Conservation (phyloP, 2,797 vertebrate genomes). For the Yasuhikotakia modesta region DNA sequence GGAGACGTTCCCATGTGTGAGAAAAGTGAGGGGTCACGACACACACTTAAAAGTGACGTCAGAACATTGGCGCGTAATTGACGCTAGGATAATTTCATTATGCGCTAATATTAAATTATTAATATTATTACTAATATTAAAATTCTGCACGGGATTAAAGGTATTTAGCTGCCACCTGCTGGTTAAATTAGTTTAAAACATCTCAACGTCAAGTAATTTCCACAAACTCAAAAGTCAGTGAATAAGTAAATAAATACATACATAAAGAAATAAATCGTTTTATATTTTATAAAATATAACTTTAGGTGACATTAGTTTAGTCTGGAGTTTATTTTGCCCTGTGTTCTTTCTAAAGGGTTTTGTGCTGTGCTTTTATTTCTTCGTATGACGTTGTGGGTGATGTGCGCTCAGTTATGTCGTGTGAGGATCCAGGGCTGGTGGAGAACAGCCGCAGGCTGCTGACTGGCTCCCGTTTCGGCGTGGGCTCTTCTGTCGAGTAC, state of each 20-base stretch:
- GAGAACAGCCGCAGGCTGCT: constrained; percentile 88
- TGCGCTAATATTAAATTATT: background rate
- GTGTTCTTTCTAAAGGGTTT: background rate
- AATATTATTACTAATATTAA: no score
- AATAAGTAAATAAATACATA: no score
- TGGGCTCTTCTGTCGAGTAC: constrained; percentile 89
- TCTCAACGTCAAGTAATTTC: no score
- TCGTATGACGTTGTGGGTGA: background rate
- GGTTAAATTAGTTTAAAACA: constrained; percentile 2
- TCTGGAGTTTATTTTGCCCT: background rate
- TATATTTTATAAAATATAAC: no score
- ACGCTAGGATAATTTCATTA: background rate
- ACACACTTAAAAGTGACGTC: constrained; percentile 8
- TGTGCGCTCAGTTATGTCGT: constrained; percentile 81
- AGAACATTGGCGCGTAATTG: constrained; percentile 5
- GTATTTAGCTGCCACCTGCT: constrained; percentile 27
- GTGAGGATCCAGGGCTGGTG: constrained; percentile 88
- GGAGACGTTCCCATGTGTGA: constrained; percentile 90
- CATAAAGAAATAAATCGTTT: no score
- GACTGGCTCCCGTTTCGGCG: constrained; percentile 82
- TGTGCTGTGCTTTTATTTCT: background rate
- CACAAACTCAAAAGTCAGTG: no score
- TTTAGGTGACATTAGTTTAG: no score
- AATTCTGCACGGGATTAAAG: background rate
- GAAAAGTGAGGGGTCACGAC: constrained; percentile 81